phyloP scores from a whole-genome alignment of 2,888 invertebrate species.

The Adineta ricciae region DNA sequence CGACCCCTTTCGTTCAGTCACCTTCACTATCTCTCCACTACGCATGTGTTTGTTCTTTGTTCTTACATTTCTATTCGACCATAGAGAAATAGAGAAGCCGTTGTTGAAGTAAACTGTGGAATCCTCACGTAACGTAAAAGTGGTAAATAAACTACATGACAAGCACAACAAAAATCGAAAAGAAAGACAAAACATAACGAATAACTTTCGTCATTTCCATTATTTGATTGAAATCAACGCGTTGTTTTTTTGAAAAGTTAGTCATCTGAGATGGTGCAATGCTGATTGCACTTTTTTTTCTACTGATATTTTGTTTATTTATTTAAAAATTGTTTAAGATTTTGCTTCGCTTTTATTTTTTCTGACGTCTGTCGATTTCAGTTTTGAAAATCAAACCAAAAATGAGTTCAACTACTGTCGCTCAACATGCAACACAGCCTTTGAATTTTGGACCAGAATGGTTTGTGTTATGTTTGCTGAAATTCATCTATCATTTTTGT shows the following conservation, averaged over 20 bases:
- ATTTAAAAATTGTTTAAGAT: background rate
- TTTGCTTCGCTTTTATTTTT: background rate
- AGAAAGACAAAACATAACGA: background rate
- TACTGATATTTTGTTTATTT: too few species aligned
- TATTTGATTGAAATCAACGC: too few species aligned
- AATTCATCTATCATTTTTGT: too few species aligned
- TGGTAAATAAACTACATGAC: constrained; percentile 2
- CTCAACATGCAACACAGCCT: constrained; percentile 12
- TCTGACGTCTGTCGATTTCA: background rate
- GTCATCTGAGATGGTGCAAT: too few species aligned
- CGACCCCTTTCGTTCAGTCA: background rate
- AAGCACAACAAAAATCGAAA: background rate
- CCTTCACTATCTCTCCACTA: background rate
- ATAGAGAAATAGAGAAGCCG: background rate
- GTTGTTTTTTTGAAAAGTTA: too few species aligned
- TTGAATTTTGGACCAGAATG: constrained; percentile 20
- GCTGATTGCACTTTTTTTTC: too few species aligned
- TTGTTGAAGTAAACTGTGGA: background rate
- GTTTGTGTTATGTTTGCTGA: background rate
- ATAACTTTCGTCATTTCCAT: too few species aligned
- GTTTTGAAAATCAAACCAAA: background rate
- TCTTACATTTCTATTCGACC: background rate
- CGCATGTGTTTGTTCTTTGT: background rate
- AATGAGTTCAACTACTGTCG: background rate
- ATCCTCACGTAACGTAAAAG: background rate